Conservation (phyloP, 1,140 invertebrate genomes). For the Camponotus floridanus region DNA sequence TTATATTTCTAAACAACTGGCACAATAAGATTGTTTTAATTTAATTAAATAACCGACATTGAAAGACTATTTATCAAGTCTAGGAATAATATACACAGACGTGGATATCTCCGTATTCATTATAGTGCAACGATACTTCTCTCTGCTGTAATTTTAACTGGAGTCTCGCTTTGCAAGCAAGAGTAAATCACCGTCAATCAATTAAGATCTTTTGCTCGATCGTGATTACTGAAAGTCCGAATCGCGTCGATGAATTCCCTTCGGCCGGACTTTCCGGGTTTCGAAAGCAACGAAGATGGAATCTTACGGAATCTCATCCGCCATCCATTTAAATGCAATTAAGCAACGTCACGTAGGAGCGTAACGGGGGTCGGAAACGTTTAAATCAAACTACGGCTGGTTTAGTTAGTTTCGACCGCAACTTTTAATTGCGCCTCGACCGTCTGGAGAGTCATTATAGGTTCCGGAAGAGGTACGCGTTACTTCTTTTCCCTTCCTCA, state of each 20-base stretch:
- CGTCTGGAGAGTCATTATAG: conserved; percentile 82
- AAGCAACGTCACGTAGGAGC: conserved; percentile 79
- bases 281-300: conserved; percentile 62
- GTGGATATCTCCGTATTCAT: not conserved
- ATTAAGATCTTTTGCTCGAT: conserved; percentile 73
- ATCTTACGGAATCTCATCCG: conserved; percentile 60
- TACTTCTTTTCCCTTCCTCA: conserved; percentile 76
- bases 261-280: conserved; percentile 15
- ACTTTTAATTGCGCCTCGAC: conserved; percentile 84
- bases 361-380: conserved; percentile 74
- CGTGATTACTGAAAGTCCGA: conserved; percentile 72
- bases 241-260: conserved; percentile 35
- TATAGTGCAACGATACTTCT: conserved; percentile 18
- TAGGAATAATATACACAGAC: not conserved
- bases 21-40: not conserved
- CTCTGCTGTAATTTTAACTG: conserved; percentile 17
- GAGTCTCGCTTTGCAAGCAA: not conserved
- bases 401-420: conserved; percentile 84
- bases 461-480: conserved; percentile 71
- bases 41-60: too few species aligned
- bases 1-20: not conserved
- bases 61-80: not conserved
- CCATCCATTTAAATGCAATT: conserved; percentile 80
- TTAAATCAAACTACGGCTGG: conserved; percentile 83
- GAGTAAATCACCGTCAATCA: conserved; percentile 64